Evolutionary conservation across 2,888 invertebrate genomes (phyloP).

Genomic region (Macrosoma leucophasiata): DNA sequence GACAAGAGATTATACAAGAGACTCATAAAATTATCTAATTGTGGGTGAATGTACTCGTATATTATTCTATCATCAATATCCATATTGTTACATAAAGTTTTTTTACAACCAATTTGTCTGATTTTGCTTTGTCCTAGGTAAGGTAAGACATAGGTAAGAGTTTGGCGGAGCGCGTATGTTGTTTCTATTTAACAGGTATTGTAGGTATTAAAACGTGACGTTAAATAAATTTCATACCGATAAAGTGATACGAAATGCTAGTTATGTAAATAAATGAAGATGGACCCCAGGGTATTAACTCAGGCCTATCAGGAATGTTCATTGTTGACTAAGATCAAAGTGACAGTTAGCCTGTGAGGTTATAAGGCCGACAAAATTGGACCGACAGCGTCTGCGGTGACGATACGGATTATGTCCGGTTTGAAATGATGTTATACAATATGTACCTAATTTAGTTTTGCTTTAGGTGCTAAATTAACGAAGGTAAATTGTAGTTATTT

Average conservation of each 20-base stretch:
- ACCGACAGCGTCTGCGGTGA: not conserved
- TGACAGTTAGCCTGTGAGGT: slow-evolving; percentile 23
- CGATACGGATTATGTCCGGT: not conserved
- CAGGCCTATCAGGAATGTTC: slow-evolving; percentile 18
- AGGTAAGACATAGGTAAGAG: not conserved
- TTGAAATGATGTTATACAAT: not conserved
- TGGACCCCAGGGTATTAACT: slow-evolving; percentile 19
- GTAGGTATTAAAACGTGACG: slow-evolving; percentile 1
- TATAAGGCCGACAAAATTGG: too few species aligned
- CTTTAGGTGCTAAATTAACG: slow-evolving; percentile 21
- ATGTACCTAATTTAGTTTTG: not conserved
- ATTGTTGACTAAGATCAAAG: slow-evolving; percentile 28
- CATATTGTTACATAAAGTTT: not conserved
- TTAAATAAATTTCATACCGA: slow-evolving; percentile 1
- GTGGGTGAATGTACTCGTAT: too few species aligned
- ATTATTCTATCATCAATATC: too few species aligned
- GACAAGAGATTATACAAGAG: too few species aligned
- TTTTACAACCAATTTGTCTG: not conserved
- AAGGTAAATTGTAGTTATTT: slow-evolving; percentile 12
- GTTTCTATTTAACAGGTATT: slow-evolving; percentile 1
- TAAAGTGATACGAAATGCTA: not conserved
- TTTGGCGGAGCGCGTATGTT: not conserved
- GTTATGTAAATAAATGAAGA: slow-evolving; percentile 10
- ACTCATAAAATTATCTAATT: too few species aligned
- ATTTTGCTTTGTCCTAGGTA: not conserved